Base-by-base conservation (phyloP, 1,140 invertebrate species). In the Lycorma delicatula region DNA sequence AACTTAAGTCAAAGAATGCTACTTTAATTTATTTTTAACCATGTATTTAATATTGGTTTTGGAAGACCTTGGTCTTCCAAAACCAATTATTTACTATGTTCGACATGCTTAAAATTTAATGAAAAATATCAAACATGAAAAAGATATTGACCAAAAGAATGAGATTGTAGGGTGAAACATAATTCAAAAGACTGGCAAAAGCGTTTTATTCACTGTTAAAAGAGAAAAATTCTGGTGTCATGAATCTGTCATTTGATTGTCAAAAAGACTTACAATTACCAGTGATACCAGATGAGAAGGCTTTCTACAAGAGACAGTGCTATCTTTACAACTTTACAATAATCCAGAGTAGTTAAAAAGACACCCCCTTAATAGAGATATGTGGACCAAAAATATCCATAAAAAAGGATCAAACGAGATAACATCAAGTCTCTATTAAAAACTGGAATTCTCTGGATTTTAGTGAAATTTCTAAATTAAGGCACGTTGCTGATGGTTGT, bases 201-300 rank as follows among this genome's bases (percentile, higher is more conserved):
- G 62, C 60, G 18, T 66, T 66, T 60, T 62, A 59, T 61, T 27
- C 62, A 11, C 55, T 64, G 48, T 49, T 63, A 23, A 59, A 53
- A 57, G 41, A 58, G 62, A 48, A 38, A 50, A 20, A 48, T 20
- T 5, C 18, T 44, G 52, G 58, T n/a, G 49, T 20, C 23, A 28
- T 63, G 25, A 65, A 52, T 28, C 50, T 68, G 6, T 62, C 60
- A 23, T 70, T 66, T 54, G 66, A 70, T 44, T 67, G 66, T 38
- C 60, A 69, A 56, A 69, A 70, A 54, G 68, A 70, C 56, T 41
- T 64, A 18, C 47, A 48, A 3, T 23, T 68, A 11, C 65, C 66
- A 1, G 69, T 68, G 56, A 9, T 70, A 12, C 67, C 63, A 6
- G 67, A 70, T 48, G 67, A 70, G 54, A 36, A 36, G 23, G 63